Evolutionary conservation across 2,797 vertebrate species (phyloP).

Genomic region (Ptychobarbus kaznakovi): DNA sequence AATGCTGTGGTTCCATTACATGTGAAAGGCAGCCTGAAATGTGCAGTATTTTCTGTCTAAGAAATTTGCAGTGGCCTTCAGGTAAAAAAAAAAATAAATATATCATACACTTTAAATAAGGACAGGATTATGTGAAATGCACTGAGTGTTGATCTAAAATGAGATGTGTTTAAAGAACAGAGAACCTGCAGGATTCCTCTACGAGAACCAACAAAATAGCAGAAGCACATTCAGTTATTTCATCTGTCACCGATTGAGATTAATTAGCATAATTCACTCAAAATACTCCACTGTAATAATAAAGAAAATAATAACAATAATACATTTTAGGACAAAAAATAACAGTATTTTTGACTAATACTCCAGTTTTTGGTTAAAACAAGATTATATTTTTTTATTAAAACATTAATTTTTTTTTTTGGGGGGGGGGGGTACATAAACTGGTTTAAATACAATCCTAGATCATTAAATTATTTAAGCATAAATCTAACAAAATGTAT

Average conservation of each 20-base stretch:
- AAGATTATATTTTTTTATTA: background rate
- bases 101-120: background rate
- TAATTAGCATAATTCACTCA: background rate
- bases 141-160: background rate
- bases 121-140: background rate
- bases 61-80: slow-evolving; percentile 7
- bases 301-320: background rate
- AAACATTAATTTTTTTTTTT: no score
- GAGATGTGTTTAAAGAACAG: background rate
- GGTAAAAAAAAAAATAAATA: background rate
- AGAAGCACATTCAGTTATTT: background rate
- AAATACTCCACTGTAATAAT: background rate
- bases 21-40: slow-evolving; percentile 12
- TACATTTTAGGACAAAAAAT: no score
- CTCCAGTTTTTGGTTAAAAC: background rate
- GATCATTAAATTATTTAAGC: no score
- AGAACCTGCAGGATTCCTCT: background rate
- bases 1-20: background rate
- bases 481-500: no score
- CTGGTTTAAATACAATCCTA: no score
- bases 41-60: background rate
- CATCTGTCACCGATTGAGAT: background rate
- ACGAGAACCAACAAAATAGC: background rate
- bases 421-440: no score
- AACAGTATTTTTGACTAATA: no score